Evolutionary conservation across 2,888 invertebrate species (phyloP), one percentile per base, ranked within the genome.

Genomic region (Liodrosophila aerea): DNA sequence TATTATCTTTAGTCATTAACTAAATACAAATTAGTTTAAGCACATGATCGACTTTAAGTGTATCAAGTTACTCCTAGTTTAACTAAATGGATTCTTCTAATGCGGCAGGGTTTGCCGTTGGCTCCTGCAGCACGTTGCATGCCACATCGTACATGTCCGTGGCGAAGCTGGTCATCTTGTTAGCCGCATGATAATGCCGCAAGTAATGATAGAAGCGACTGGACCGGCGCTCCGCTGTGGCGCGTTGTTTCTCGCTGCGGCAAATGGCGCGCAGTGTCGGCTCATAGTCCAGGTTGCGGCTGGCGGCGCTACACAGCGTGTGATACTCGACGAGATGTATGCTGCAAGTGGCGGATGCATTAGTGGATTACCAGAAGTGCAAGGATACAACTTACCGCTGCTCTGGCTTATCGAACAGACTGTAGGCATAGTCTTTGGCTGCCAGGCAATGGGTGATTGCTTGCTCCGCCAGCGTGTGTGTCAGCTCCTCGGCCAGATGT

Each of bases 141-240:
- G 92, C 90, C 36, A 87, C 89, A 73, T 92, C 92, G 63, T 91
- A 92, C 31, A 89, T 81, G 16, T 92, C 91, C 73, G 89, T 91
- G 73, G 90, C 91, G 72, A 91, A 91, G 57, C 90, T 90, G 39
- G 68, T 56, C 81, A 91, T 91, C 56, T 92, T 62, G 43, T 44
- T 86, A 0, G 41, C 73, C 29, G 75, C 72, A 49, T 92, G 87
- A 44, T n/a, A n/a, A n/a, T 92, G 92, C 72, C 93, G 92, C n/a
- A 96, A 91, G 89, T 96, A 95, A 88, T 95, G 95, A 89, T 93
- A 94, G 89, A 94, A 96, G 53, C 96, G 91, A 82, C 94, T 95
- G 63, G 94, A 93, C 61, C 95, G 92, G 85, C 95, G 94, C 41
- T 92, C 91, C 11, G 68, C 49, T 0, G 67, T 60, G 29, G 92